Percentiles rank a stretch among this genome's conserved stretches.
phyloP scores from a whole-genome alignment of 2,797 vertebrate species.

The Paedocypris micromegethes region DNA sequence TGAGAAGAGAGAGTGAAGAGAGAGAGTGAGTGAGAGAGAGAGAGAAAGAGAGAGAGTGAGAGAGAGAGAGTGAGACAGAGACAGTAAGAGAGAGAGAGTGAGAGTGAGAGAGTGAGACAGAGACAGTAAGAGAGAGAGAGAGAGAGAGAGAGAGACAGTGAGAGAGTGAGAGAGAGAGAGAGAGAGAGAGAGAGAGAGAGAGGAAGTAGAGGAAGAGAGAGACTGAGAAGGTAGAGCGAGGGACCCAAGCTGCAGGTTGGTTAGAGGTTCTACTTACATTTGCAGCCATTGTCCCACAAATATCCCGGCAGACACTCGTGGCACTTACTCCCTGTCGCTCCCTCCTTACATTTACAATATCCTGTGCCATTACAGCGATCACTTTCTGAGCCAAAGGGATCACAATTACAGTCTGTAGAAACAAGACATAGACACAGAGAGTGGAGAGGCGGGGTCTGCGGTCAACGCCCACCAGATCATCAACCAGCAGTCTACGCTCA shows the following conservation, averaged over 20 bases:
- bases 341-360: conserved; percentile 98
- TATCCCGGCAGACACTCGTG: conserved; percentile 94
- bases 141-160: too few relatives aligned
- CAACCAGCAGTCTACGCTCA: conserved; percentile 15
- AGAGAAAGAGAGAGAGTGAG: too few relatives aligned
- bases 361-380: conserved; percentile 98
- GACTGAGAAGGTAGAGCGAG: conserved; percentile 17
- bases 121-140: too few relatives aligned
- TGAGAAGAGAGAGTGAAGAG: too few relatives aligned
- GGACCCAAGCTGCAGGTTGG: conserved; percentile 56
- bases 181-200: conserved; percentile 5
- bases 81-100: background rate
- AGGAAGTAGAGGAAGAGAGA: conserved; percentile 5
- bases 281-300: conserved; percentile 97
- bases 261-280: conserved; percentile 89
- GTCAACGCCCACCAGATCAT: conserved; percentile 20
- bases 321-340: conserved; percentile 93
- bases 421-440: conserved; percentile 86
- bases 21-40: too few relatives aligned
- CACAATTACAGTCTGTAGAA: conserved; percentile 98
- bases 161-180: background rate
- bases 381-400: conserved; percentile 92
- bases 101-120: background rate
- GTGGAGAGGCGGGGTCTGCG: conserved; percentile 34
- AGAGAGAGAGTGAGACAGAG: too few relatives aligned